A percentile compares a stretch with the other conserved stretches of the same genome.
Evolutionary conservation across 37 sponge, comb jelly and placozoan genomes (phyloP).

Genomic region (Crambe crambe): DNA sequence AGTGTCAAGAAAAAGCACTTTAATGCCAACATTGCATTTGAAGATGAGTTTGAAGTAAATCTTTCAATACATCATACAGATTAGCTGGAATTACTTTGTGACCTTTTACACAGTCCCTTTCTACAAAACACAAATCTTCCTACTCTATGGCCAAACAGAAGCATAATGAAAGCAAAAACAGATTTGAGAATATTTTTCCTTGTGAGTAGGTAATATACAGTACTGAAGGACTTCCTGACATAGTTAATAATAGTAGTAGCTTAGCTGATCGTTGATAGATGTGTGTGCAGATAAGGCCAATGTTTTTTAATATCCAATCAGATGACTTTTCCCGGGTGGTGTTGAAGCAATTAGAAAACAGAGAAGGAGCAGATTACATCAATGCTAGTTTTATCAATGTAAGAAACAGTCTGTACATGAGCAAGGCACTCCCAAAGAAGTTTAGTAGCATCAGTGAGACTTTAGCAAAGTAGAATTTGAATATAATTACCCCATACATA

Average conservation of each 20-base stretch:
- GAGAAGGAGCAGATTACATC: conserved; percentile 45
- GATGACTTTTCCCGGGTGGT: conserved; percentile 51
- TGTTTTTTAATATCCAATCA: neutral
- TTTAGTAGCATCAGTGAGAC: neutral
- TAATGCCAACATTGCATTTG: conserved; percentile 58
- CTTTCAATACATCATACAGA: neutral
- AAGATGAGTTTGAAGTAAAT: conserved; percentile 72
- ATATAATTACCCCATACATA: neutral
- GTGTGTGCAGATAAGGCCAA: neutral
- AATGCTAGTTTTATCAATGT: conserved; percentile 68
- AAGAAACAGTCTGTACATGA: neutral
- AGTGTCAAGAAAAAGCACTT: conserved; percentile 48
- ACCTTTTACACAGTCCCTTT: conserved; percentile 24
- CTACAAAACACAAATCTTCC: conserved; percentile 26
- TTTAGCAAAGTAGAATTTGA: neutral
- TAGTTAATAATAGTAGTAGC: neutral
- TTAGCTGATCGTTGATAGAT: neutral
- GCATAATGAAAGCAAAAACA: conserved; percentile 50
- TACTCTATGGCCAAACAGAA: conserved; percentile 33
- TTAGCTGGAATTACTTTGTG: neutral
- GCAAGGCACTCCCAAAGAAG: neutral
- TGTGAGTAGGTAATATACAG: conserved; percentile 25
- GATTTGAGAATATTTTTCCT: conserved; percentile 71
- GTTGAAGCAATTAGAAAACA: conserved; percentile 1
- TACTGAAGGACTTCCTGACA: neutral